Conservation (phyloP, 2,113 vertebrate genomes). For the Corythoichthys haematopterus region DNA sequence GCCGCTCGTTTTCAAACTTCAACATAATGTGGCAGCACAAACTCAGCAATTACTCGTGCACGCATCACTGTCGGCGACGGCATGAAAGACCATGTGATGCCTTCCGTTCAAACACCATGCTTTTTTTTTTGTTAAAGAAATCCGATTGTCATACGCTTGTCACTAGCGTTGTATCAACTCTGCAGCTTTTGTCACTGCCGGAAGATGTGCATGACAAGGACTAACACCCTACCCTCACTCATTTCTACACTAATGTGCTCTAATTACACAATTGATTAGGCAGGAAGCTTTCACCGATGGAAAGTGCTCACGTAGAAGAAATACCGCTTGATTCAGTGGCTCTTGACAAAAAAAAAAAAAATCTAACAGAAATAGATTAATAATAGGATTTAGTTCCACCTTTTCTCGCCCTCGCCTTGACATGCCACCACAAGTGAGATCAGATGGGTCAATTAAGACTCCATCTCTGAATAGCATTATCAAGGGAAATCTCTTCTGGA, state of each 20-base stretch:
- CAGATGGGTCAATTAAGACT: background rate
- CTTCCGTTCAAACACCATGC: slow-evolving; percentile 28
- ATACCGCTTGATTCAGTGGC: slow-evolving; percentile 11
- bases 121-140: slow-evolving; percentile 13
- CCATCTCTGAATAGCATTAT: background rate
- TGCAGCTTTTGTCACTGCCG: slow-evolving; percentile 12
- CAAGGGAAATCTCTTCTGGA: background rate
- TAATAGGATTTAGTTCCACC: slow-evolving; percentile 7
- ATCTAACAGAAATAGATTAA: background rate
- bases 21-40: slow-evolving; percentile 36
- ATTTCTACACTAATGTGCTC: slow-evolving; percentile 18
- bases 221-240: no score
- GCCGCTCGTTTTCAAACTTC: slow-evolving; percentile 18
- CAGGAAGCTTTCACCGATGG: slow-evolving; percentile 22
- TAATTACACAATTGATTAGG: slow-evolving; percentile 42
- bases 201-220: slow-evolving; percentile 19
- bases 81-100: slow-evolving; percentile 44
- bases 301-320: slow-evolving; percentile 4
- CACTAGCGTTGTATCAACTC: slow-evolving; percentile 12
- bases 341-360: background rate
- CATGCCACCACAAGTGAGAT: background rate
- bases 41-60: slow-evolving; percentile 37
- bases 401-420: background rate
- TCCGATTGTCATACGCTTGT: slow-evolving; percentile 29
- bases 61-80: slow-evolving; percentile 32